Evolutionary conservation across 2,888 invertebrate species (phyloP).

Genomic region (Calameuta idolon): DNA sequence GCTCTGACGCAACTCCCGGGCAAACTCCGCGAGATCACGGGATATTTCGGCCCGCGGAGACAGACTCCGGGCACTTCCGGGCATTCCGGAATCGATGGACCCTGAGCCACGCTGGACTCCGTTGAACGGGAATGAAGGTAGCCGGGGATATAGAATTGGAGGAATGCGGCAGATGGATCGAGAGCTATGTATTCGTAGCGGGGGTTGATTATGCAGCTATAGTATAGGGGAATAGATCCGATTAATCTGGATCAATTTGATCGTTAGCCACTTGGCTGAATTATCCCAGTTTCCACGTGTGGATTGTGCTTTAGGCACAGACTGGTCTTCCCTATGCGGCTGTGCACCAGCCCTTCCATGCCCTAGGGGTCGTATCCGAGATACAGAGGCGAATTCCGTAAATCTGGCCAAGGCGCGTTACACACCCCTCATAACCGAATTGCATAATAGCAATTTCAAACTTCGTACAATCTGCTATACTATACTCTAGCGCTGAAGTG

Average conservation of each 20-base stretch:
- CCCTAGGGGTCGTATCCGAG: background rate
- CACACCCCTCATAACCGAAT: slow-evolving; percentile 44
- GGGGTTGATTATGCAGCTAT: background rate
- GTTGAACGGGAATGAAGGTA: background rate
- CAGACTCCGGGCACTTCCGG: background rate
- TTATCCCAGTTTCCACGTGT: background rate
- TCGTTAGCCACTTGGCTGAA: background rate
- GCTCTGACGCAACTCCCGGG: background rate
- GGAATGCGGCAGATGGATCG: background rate
- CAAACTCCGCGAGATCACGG: background rate
- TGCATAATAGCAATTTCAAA: slow-evolving; percentile 42
- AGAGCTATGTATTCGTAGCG: background rate
- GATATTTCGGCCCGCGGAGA: background rate
- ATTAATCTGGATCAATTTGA: background rate
- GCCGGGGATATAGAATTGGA: background rate
- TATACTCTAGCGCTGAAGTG: slow-evolving; percentile 16
- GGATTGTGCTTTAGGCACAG: background rate
- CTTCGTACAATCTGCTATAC: background rate
- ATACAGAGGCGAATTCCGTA: background rate
- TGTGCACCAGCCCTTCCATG: background rate
- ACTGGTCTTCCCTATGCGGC: background rate
- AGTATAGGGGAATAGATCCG: background rate
- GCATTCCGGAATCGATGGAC: background rate
- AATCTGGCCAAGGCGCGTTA: background rate
- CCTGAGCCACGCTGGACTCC: background rate